Percentiles rank a stretch among this genome's conserved stretches.
phyloP scores from a whole-genome alignment of 2,797 vertebrate genomes.

The Phoeniculus purpureus region DNA sequence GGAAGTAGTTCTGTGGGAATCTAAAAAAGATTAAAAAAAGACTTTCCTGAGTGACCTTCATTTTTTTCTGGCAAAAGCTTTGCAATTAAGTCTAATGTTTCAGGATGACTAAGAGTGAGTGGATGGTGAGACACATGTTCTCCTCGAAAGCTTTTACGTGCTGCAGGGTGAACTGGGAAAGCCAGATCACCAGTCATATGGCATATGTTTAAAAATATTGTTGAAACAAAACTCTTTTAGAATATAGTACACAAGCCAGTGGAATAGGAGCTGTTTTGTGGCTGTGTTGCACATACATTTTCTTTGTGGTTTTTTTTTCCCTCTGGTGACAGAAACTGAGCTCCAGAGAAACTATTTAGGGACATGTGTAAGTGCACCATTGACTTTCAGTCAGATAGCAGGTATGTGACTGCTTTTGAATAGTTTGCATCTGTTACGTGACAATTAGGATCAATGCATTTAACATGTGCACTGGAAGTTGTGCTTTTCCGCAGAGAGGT shows the following conservation, averaged over 20 bases:
- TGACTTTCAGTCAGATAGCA: neutral
- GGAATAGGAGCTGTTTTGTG: neutral
- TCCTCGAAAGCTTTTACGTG: neutral
- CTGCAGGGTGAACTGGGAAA: neutral
- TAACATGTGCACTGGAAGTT: neutral
- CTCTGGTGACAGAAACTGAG: neutral
- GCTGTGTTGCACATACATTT: neutral
- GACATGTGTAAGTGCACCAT: neutral
- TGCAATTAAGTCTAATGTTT: neutral
- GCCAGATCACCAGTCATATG: neutral
- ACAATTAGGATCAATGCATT: neutral
- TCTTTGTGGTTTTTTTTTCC: neutral
- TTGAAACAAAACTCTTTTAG: neutral
- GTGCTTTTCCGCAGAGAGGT: neutral
- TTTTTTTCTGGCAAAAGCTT: neutral
- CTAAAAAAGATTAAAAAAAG: neutral
- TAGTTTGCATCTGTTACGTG: neutral
- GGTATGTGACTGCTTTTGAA: neutral
- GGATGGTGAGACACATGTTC: neutral
- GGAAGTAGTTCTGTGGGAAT: neutral
- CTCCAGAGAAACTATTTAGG: neutral
- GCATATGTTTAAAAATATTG: neutral
- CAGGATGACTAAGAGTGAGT: neutral
- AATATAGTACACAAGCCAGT: neutral
- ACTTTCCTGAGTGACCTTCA: neutral